A percentile compares a stretch with the other conserved stretches of the same genome.
phyloP scores from a whole-genome alignment of 2,888 invertebrate species.

The Cremastinae sp. region DNA sequence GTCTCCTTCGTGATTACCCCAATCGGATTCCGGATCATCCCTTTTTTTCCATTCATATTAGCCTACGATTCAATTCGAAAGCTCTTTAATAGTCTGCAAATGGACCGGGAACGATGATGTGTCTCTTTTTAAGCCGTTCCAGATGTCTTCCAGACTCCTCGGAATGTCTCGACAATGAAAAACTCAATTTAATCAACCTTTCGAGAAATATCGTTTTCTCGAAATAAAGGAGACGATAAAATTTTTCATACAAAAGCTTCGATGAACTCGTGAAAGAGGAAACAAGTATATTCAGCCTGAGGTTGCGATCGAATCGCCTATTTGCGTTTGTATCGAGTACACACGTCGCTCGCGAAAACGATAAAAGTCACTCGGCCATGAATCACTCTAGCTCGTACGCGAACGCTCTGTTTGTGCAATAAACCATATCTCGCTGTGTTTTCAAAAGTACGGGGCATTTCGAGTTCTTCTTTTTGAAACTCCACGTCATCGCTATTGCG shows the following conservation, averaged over 20 bases:
- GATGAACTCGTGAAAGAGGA: not conserved
- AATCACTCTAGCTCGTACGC: slow-evolving; percentile 12
- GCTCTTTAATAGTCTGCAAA: too few species aligned
- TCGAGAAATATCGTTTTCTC: too few species aligned
- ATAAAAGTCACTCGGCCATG: slow-evolving; percentile 2
- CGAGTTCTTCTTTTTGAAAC: not conserved
- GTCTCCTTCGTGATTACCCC: slow-evolving; percentile 38
- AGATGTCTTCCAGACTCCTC: too few species aligned
- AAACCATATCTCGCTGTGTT: slow-evolving; percentile 1
- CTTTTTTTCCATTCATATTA: too few species aligned
- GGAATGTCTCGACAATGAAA: too few species aligned
- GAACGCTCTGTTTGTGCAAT: slow-evolving; percentile 12
- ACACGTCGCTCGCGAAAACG: not conserved
- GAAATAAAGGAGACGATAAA: too few species aligned
- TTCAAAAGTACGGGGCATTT: not conserved
- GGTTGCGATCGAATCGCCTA: slow-evolving; percentile 16
- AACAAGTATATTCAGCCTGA: not conserved
- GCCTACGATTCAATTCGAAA: too few species aligned
- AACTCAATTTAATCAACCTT: too few species aligned
- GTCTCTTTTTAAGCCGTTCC: too few species aligned
- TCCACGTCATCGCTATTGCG: slow-evolving; percentile 4
- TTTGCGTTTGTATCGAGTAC: not conserved
- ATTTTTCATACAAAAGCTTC: too few species aligned
- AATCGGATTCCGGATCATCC: not conserved
- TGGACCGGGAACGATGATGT: too few species aligned